Conservation (phyloP, 2,113 vertebrate species). For the Gambusia affinis region DNA sequence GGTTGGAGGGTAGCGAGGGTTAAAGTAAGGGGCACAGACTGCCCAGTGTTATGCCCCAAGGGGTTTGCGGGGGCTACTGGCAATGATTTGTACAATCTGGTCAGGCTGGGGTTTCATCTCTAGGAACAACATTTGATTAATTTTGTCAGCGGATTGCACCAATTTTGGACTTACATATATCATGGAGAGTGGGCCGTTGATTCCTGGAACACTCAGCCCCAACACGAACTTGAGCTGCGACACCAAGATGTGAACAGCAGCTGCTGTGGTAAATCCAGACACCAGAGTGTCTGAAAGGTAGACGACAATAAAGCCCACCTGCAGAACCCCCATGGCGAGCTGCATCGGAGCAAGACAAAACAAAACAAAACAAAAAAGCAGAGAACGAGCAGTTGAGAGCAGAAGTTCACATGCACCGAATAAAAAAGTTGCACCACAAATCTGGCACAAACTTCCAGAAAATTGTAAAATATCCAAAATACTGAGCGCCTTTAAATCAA, state of each 20-base stretch:
- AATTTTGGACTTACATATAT: conserved; percentile 84
- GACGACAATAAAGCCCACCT: conserved; percentile 88
- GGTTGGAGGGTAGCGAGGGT: too few species aligned
- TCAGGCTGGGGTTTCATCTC: too few species aligned
- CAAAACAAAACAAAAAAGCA: not conserved
- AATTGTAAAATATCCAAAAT: too few species aligned
- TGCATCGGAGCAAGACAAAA: conserved; percentile 57
- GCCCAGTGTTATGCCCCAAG: too few species aligned
- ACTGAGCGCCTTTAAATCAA: too few species aligned
- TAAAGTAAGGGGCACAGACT: too few species aligned
- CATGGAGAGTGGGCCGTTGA: conserved; percentile 82
- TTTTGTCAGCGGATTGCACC: not conserved
- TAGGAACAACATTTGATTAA: not conserved
- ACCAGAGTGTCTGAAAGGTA: conserved; percentile 92
- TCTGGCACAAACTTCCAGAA: too few species aligned
- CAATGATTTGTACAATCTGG: too few species aligned
- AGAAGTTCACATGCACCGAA: too few species aligned
- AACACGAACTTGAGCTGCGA: conserved; percentile 95
- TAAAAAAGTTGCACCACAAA: too few species aligned
- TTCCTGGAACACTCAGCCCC: conserved; percentile 81
- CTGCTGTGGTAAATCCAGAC: conserved; percentile 92
- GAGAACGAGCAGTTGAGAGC: not conserved
- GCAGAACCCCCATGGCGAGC: conserved; percentile 87
- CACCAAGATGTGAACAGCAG: conserved; percentile 90
- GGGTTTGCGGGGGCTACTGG: too few species aligned